Base-by-base conservation (phyloP, 2,888 invertebrate genomes). In the Xanthostigma xanthostigma region DNA sequence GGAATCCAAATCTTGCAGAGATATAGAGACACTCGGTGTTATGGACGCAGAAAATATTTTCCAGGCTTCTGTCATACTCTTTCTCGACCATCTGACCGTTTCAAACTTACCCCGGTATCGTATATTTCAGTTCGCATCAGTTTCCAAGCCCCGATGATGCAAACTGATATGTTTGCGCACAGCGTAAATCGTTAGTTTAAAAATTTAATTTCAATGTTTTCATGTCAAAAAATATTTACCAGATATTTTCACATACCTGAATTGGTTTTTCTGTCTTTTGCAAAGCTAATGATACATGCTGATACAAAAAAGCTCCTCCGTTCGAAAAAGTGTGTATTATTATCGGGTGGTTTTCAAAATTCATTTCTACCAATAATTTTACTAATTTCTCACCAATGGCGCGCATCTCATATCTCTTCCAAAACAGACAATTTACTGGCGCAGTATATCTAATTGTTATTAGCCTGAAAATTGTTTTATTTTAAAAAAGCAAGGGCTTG, bases 271-370 rank as follows among this genome's bases (percentile, higher is more conserved):
- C 67, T 38, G 69, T 66, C 50, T 70, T 69, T 53, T 72, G 69
- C 55, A 79, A 68, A 8, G 79, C 78, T 50, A 75, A 60, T 36
- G 77, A 76, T 55, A 84, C 76, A 62, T 81, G 78, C 53, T 77
- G 77, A 62, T 84, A 84, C 9, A 84, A 69, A 59, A 77, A 78
- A 5, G 81, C 78, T 13, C 84, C 85, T n/a, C 84, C 81, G 60
- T 85, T 85, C 52, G 84, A 84, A 62, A 85, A 84, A 49, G 80
- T 73, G 58, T 85, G 85, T 60, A 85, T 77, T 52, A 85, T 75
- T 47, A 84, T 72, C 8, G 84, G 84, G 64, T 83, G 81, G 36
- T 74, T 73, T 59, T 80, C 76, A 51, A 84, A 73, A 57, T 76
- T 78, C 66, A 80, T 73, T 51, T 84, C 83, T 41, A 70, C 64